These are phyloP conservation scores for Pachypeltis micranthus DNA, from an alignment of 1,140 invertebrate species.

Conservation along the genomic window DNA sequence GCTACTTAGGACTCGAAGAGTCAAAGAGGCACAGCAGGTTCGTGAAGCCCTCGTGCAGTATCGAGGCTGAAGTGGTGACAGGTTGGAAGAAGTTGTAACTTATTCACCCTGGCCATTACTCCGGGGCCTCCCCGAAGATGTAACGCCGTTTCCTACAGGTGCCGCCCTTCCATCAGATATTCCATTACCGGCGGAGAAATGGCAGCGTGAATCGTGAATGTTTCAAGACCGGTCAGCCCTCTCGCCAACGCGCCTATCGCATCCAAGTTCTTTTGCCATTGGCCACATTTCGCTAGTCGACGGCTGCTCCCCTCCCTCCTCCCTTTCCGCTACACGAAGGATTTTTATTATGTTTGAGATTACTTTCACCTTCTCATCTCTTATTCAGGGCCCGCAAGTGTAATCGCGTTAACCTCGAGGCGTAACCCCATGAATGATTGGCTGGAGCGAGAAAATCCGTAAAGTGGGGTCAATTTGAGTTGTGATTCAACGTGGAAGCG, in stretches of 20 bases:
- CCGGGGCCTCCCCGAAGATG: neutral
- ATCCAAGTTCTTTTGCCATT: no score
- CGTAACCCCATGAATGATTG: no score
- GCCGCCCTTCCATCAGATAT: conserved; percentile 1
- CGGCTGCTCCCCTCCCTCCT: neutral
- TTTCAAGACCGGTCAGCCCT: conserved; percentile 2
- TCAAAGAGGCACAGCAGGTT: no score
- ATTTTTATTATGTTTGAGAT: neutral
- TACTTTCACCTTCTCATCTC: neutral
- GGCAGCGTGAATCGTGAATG: neutral
- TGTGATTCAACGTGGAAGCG: no score
- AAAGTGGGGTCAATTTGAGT: no score
- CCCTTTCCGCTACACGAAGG: neutral
- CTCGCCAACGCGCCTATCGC: no score
- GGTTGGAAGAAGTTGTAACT: neutral
- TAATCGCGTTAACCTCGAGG: no score
- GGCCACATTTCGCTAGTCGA: no score
- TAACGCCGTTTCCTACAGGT: neutral
- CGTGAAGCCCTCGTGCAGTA: no score
- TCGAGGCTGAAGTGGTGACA: no score
- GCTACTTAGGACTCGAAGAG: no score
- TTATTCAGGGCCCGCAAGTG: neutral
- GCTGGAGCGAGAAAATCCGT: no score
- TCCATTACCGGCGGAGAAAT: neutral
- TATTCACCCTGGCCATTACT: neutral